Evolutionary conservation across 2,888 invertebrate genomes (phyloP).

Genomic region (Drosophila buzzatii): DNA sequence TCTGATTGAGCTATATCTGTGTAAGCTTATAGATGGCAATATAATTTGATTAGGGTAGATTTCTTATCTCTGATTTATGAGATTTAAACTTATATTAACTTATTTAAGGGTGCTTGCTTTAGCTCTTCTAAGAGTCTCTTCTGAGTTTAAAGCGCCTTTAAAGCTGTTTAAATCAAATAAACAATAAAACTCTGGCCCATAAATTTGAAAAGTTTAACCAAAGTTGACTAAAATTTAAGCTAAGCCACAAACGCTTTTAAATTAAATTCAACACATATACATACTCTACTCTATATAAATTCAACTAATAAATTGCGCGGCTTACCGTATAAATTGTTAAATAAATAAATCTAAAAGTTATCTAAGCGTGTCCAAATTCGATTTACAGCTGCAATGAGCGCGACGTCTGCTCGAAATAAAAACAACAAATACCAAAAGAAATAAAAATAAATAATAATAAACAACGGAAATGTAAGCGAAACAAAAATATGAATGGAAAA

Average conservation of each 20-base stretch:
- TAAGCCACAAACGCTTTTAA: conserved; percentile 13
- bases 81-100: no score
- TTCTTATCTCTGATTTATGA: no score
- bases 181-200: not conserved
- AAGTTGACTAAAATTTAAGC: conserved; percentile 1
- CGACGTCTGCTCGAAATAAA: conserved; percentile 34
- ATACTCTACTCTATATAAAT: not conserved
- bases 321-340: conserved; percentile 61
- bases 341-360: conserved; percentile 76
- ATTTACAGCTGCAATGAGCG: conserved; percentile 65
- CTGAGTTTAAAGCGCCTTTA: not conserved
- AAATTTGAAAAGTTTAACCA: not conserved
- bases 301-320: conserved; percentile 58
- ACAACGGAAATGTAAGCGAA: conserved; percentile 39
- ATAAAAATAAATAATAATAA: not conserved
- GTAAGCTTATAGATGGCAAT: no score
- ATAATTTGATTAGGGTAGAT: no score
- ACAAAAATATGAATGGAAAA: not conserved
- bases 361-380: conserved; percentile 76
- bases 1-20: no score
- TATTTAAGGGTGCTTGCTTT: not conserved
- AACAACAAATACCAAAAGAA: not conserved
- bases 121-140: not conserved
- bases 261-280: conserved; percentile 12
- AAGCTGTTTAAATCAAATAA: not conserved